phyloP scores from a whole-genome alignment of 2,797 vertebrate genomes.

The Decapterus maruadsi region DNA sequence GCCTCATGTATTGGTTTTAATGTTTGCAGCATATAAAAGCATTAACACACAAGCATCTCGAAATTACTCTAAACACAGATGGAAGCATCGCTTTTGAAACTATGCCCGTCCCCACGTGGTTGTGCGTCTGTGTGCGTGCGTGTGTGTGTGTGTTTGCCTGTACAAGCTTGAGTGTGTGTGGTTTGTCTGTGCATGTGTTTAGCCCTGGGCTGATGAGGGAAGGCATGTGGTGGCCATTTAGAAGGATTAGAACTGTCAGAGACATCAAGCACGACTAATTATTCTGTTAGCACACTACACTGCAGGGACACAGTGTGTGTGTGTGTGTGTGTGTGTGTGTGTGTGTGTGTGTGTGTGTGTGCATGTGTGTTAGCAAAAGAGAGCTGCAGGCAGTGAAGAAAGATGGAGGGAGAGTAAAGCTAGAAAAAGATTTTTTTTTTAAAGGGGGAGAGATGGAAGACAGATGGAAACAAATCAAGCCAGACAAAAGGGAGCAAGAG shows the following conservation, averaged over 20 bases:
- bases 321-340: constrained; percentile 28
- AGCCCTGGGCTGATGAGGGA: constrained; percentile 78
- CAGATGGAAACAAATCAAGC: constrained; percentile 67
- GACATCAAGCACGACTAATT: constrained; percentile 87
- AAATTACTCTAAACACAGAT: constrained; percentile 38
- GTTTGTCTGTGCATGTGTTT: constrained; percentile 54
- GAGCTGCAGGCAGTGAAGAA: constrained; percentile 45
- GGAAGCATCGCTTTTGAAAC: constrained; percentile 33
- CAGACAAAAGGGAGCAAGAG: constrained; percentile 49
- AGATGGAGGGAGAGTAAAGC: constrained; percentile 49
- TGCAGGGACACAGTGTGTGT: constrained; percentile 52
- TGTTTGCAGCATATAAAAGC: constrained; percentile 8
- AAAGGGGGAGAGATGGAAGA: constrained; percentile 54
- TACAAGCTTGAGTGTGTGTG: constrained; percentile 2
- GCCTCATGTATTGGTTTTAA: constrained; percentile 15
- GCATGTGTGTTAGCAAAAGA: constrained; percentile 17
- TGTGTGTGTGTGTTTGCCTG: neutral
- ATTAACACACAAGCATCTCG: constrained; percentile 9
- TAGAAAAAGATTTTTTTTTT: constrained; percentile 37
- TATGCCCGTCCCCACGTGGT: constrained; percentile 9
- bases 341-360: constrained; percentile 35
- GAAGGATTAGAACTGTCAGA: constrained; percentile 88
- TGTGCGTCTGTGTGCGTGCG: constrained; percentile 24
- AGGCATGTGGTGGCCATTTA: constrained; percentile 88
- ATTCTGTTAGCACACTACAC: constrained; percentile 80